Conservation (phyloP, 2,113 vertebrate genomes). For the Ammospiza caudacuta region DNA sequence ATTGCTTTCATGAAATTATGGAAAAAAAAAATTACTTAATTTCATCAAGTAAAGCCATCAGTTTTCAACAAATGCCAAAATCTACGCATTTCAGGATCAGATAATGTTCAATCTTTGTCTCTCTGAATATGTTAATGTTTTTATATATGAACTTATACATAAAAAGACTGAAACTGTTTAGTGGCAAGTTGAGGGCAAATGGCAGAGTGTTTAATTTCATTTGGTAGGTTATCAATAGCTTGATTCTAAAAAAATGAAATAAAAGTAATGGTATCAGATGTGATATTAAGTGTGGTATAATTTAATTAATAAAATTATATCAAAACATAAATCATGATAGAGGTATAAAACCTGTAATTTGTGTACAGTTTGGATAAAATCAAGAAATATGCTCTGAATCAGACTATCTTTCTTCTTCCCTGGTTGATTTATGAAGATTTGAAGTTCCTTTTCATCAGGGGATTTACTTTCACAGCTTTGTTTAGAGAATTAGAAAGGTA, state of each 20-base stretch:
- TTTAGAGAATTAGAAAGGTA: neutral
- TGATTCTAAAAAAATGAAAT: neutral
- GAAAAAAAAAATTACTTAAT: neutral
- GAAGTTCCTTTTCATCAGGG: neutral
- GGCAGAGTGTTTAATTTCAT: neutral
- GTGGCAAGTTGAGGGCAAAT: neutral
- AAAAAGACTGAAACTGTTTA: neutral
- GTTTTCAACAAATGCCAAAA: neutral
- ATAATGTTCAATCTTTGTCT: neutral
- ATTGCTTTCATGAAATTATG: neutral
- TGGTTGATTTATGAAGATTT: neutral
- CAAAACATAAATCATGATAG: neutral
- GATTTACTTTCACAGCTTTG: neutral
- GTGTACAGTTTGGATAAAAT: neutral
- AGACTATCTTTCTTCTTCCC: neutral
- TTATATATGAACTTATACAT: neutral
- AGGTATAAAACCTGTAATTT: neutral
- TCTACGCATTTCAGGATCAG: neutral
- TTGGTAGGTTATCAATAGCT: neutral
- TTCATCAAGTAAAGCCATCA: neutral
- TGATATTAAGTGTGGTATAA: neutral
- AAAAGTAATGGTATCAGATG: neutral
- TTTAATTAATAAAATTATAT: neutral
- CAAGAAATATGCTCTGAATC: neutral
- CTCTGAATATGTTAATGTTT: neutral